Evolutionary conservation across 2,888 invertebrate genomes (phyloP).

Genomic region (Palloptera scutellata): DNA sequence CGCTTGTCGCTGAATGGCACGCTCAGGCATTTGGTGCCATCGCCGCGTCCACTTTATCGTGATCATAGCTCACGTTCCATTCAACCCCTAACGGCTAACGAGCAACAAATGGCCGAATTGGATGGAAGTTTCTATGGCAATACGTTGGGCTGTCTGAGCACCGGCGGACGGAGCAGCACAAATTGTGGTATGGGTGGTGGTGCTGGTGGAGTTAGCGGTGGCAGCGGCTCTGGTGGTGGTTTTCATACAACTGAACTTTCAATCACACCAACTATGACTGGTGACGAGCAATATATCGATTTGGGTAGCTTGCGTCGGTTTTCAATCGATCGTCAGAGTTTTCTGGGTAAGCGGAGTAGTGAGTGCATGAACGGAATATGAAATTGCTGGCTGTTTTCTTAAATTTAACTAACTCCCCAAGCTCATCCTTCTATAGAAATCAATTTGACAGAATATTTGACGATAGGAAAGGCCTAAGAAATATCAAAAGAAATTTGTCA

Average conservation of each 20-base stretch:
- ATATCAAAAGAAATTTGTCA: too few relatives aligned
- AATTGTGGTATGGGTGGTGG: conserved; percentile 36
- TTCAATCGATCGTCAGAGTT: conserved; percentile 63
- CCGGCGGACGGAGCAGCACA: conserved; percentile 29
- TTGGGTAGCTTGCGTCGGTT: conserved; percentile 62
- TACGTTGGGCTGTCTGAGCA: conserved; percentile 41
- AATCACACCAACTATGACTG: conserved; percentile 58
- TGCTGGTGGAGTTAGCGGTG: conserved; percentile 39
- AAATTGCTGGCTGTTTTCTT: too few relatives aligned
- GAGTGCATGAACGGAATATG: background rate
- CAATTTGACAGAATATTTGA: too few relatives aligned
- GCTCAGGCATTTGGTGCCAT: conserved; percentile 60
- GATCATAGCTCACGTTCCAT: conserved; percentile 61
- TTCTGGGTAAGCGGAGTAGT: conserved; percentile 58
- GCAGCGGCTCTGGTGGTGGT: conserved; percentile 42
- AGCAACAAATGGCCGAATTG: conserved; percentile 60
- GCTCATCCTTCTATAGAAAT: too few relatives aligned
- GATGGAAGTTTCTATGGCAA: conserved; percentile 55
- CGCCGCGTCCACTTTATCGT: conserved; percentile 58
- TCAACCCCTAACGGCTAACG: conserved; percentile 57
- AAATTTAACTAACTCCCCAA: too few relatives aligned
- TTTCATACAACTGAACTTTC: conserved; percentile 62
- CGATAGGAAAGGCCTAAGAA: too few relatives aligned
- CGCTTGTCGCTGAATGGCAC: conserved; percentile 62
- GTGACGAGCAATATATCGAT: conserved; percentile 61